A percentile compares a stretch with the other conserved stretches of the same genome.
These are phyloP conservation scores for Cebidichthys violaceus DNA, from an alignment of 2,113 vertebrate species.

Conservation along the genomic window DNA sequence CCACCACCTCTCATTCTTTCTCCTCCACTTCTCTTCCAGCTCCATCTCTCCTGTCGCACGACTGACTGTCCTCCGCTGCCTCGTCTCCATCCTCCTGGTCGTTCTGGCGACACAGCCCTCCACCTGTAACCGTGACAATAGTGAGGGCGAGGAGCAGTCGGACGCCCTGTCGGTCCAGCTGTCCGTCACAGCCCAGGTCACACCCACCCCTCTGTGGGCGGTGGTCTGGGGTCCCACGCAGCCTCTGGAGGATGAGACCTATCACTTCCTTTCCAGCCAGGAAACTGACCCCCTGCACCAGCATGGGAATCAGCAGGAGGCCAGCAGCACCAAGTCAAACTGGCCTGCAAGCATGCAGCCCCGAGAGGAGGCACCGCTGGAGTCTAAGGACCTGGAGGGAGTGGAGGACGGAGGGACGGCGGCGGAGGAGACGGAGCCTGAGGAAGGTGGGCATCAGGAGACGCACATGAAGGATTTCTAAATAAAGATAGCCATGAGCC, in stretches of 20 bases:
- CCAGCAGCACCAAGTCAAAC: constrained; percentile 61
- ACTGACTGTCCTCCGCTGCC: constrained; percentile 74
- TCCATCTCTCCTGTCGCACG: constrained; percentile 84
- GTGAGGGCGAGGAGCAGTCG: constrained; percentile 74
- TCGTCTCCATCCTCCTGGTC: constrained; percentile 81
- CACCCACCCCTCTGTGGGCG: constrained; percentile 85
- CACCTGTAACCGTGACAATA: constrained; percentile 78
- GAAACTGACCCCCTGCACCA: constrained; percentile 72
- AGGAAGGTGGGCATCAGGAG: constrained; percentile 81
- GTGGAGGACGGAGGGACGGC: constrained; percentile 65
- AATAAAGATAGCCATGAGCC: constrained; percentile 62
- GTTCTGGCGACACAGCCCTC: constrained; percentile 73
- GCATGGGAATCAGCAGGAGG: constrained; percentile 57
- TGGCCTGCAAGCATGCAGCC: constrained; percentile 73
- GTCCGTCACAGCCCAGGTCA: constrained; percentile 82
- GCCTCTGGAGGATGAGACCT: constrained; percentile 83
- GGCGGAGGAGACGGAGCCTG: constrained; percentile 74
- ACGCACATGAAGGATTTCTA: constrained; percentile 66
- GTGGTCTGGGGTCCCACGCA: constrained; percentile 87
- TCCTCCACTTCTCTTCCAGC: constrained; percentile 68
- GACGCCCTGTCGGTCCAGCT: constrained; percentile 74
- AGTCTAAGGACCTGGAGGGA: constrained; percentile 67
- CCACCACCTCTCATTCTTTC: constrained; percentile 39
- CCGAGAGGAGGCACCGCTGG: constrained; percentile 62
- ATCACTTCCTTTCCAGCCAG: constrained; percentile 82